A percentile compares a stretch with the other conserved stretches of the same genome.
phyloP scores from a whole-genome alignment of 2,113 vertebrate species.

The Tichodroma muraria region DNA sequence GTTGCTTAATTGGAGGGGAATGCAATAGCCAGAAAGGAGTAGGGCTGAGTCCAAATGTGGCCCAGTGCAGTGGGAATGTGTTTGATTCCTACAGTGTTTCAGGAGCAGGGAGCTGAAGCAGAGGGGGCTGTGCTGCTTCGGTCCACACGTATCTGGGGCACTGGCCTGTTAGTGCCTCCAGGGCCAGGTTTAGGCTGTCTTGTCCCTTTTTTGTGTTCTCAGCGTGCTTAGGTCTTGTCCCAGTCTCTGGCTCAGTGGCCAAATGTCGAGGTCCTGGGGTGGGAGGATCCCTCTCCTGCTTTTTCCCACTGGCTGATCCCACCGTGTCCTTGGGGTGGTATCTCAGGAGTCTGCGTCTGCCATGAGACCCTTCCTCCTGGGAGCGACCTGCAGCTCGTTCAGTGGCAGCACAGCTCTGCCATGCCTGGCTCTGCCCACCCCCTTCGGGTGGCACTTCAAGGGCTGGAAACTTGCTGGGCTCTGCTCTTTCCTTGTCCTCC shows the following conservation, averaged over 20 bases:
- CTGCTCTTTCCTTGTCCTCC: slow-evolving; percentile 12
- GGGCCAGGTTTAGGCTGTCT: neutral
- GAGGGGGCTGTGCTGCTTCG: accelerated
- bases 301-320: neutral
- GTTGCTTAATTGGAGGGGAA: slow-evolving; percentile 44
- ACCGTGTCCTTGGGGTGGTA: neutral
- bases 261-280: neutral
- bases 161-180: neutral
- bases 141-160: accelerated
- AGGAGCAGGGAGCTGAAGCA: neutral
- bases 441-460: neutral
- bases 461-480: slow-evolving; percentile 48
- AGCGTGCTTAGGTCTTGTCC: neutral
- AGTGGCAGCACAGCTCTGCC: neutral
- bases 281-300: neutral
- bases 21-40: neutral
- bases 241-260: neutral
- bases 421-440: neutral
- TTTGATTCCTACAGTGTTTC: neutral
- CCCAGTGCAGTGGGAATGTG: neutral
- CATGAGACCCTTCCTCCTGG: neutral
- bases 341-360: neutral
- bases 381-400: accelerated
- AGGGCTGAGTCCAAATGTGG: neutral
- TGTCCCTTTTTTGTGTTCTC: neutral